Evolutionary conservation across 2,797 vertebrate genomes (phyloP), one percentile per base, ranked within the genome.

Genomic region (Sebastes oblongus): DNA sequence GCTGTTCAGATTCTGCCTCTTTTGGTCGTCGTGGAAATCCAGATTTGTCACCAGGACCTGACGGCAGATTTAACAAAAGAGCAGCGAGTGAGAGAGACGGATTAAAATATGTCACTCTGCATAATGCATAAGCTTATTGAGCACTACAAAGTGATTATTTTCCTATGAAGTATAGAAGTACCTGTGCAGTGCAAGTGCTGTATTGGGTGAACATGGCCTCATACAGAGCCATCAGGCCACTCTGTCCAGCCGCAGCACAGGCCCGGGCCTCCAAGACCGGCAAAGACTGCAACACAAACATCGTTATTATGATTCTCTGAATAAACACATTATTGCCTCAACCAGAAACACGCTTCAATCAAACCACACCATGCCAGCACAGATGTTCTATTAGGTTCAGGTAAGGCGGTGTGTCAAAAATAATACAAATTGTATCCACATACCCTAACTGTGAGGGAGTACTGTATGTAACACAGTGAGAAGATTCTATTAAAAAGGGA

Each of bases 151-250:
- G 12, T 14, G 6, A 58, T 42, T 66, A 25, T 66, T 67, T 22
- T 50, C 22, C 6, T 16, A 7, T 30, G 42, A 66, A 27, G 42
- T 27, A 6, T 22, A 16, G 2, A 46, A 11, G 61, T 94, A 99
- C 98, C 90, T 99, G 98, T 78, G 98, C 98, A 22, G 98, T 98
- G 88, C 98, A 99, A 78, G 97, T 99, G 94, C 98, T 99, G 93
- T 99, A 99, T 83, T 99, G 98, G 1, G 98, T 98, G 92, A 99
- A 99, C 98, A 99, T 99, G 78, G 98, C 98, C 79, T 99, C 98
- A 12, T 99, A 99, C 16, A 99, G 93, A 29, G 98, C 98, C 98
- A 99, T 99, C 50, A 99, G 94, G 6, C 98, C 98, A 29, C 98
- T 99, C 91, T 99, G 98, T 34, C 98, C 98, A 0, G 98, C 98